Evolutionary conservation across 2,797 vertebrate species (phyloP), one percentile per base, ranked within the genome.

Genomic region (Geotrypetes seraphini): DNA sequence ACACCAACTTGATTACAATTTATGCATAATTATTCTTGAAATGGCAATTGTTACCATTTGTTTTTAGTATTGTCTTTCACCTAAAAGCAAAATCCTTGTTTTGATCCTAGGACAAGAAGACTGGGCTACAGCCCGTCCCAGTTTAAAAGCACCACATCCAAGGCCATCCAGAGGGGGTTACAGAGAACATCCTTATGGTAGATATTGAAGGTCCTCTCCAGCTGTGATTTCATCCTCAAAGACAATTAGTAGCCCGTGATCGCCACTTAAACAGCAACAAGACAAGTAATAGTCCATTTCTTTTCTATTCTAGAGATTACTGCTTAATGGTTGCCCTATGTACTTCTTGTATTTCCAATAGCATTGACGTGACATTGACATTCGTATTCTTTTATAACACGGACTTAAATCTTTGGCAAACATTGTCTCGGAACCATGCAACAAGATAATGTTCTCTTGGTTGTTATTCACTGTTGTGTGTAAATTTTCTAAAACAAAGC

Each of bases 171-270:
- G 92, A 89, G 90, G 88, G 75, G 89, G 84, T 73, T 97, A 89
- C 91, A 91, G 96, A 81, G 95, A 98, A 70, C 92, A 98, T 70
- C 96, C 96, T 66, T 99, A 99, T 85, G 92, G 91, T 92, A 95
- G 95, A 98, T 98, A 97, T 90, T 99, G 87, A 98, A 95, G 92
- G 87, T 89, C 89, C 75, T 86, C 63, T 72, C 81, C 74, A 79
- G 68, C 85, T 69, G 69, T 86, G 78, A 86, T 73, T 81, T 87
- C 71, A 73, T 68, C 77, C n/a, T 79, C 76, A 79, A 79, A 84
- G 84, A 81, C 79, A 81, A 49, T 83, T 81, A 71, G 68, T 75
- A 75, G 68, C 66, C 77, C 71, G 75, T 84, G 77, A 65, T 79
- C 75, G 77, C 78, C 78, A 78, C 78, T 72, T 71, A 79, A 85